These are phyloP conservation scores for Scopus umbretta DNA, from an alignment of 2,113 vertebrate genomes.

Conservation along the genomic window DNA sequence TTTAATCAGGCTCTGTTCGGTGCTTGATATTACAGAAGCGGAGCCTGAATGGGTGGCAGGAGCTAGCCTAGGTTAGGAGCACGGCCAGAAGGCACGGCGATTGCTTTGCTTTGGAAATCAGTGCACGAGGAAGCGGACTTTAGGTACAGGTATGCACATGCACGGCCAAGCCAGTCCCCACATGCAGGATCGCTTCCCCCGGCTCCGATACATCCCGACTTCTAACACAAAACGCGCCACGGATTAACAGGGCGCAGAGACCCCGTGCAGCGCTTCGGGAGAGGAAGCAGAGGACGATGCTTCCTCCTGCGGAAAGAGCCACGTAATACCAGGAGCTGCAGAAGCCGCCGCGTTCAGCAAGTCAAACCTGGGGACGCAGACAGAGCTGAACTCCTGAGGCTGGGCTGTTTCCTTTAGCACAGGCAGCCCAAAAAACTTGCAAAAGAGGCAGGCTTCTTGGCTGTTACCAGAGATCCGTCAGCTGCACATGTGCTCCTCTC, in stretches of 20 bases:
- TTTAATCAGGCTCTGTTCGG: background rate
- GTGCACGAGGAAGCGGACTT: background rate
- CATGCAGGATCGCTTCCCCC: background rate
- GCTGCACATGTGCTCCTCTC: background rate
- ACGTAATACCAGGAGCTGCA: background rate
- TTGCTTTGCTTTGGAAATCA: background rate
- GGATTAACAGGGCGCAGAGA: background rate
- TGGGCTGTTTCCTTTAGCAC: background rate
- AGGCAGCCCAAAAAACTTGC: background rate
- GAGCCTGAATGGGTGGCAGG: background rate
- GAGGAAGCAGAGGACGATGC: background rate
- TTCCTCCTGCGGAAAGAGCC: background rate
- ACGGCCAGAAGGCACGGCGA: accelerated
- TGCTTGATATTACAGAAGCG: background rate
- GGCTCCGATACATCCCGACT: background rate
- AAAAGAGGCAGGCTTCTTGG: background rate
- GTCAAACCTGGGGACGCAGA: background rate
- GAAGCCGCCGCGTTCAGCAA: background rate
- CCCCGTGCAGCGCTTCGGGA: background rate
- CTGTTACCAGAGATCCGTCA: background rate
- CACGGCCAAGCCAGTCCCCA: background rate
- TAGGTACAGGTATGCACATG: background rate
- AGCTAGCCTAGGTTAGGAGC: background rate
- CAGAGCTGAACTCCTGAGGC: background rate
- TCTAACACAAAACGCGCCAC: background rate